A percentile compares a stretch with the other conserved stretches of the same genome.
These are phyloP conservation scores for Strigamia maritima DNA, from an alignment of 2,888 invertebrate genomes.

Conservation along the genomic window DNA sequence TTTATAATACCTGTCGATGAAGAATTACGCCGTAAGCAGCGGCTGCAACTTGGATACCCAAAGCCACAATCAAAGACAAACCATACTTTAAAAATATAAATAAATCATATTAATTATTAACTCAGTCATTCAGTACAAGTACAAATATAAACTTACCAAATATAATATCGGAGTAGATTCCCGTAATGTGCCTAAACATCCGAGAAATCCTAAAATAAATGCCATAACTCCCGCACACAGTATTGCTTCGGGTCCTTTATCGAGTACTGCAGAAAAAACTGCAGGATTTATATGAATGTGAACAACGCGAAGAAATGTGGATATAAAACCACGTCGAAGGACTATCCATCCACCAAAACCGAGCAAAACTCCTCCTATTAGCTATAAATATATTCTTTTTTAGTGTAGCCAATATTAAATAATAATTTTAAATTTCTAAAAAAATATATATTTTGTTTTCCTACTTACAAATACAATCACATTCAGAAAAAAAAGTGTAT, in stretches of 20 bases:
- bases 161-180: constrained; percentile 35
- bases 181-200: constrained; percentile 34
- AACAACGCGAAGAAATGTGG: constrained; percentile 34
- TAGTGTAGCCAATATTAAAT: not conserved
- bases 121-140: not conserved
- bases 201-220: constrained; percentile 33
- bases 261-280: constrained; percentile 9
- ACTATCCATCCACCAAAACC: constrained; percentile 37
- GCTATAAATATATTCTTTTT: not conserved
- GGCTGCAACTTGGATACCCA: constrained; percentile 37
- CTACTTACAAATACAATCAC: constrained; percentile 31
- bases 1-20: constrained; percentile 8
- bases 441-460: not conserved
- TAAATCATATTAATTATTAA: not conserved
- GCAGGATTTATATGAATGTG: constrained; percentile 35
- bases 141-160: constrained; percentile 14
- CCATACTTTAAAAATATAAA: constrained; percentile 34
- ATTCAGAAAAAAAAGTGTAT: constrained; percentile 11
- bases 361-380: constrained; percentile 25
- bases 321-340: constrained; percentile 22
- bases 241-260: constrained; percentile 12
- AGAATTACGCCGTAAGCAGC: constrained; percentile 36
- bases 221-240: constrained; percentile 36
- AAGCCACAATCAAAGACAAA: constrained; percentile 35
- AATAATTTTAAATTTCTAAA: not conserved